Evolutionary conservation across 2,797 vertebrate genomes (phyloP).

Genomic region (Gambelia wislizenii): DNA sequence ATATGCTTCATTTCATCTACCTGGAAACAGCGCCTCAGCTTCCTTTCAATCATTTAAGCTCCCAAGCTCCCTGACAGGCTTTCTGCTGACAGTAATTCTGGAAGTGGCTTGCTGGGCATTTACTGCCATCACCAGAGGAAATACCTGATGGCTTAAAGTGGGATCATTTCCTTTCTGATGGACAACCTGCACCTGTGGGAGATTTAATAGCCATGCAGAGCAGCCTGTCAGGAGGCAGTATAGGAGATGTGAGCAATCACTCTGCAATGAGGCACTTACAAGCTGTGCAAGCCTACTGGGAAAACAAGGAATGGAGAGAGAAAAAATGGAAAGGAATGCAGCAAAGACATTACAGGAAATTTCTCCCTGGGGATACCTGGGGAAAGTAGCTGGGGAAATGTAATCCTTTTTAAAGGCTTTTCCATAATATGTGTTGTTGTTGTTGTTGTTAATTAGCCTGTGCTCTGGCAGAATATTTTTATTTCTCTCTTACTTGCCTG

Average conservation of each 20-base stretch:
- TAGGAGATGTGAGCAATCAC: slow-evolving; percentile 11
- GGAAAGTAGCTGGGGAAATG: rapidly evolving
- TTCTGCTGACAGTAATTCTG: slow-evolving; percentile 72
- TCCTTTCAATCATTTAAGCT: slow-evolving; percentile 74
- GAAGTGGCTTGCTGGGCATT: slow-evolving; percentile 52
- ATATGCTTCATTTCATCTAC: slow-evolving; percentile 62
- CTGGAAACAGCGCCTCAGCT: slow-evolving; percentile 66
- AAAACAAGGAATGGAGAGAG: neutral
- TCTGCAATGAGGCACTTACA: neutral
- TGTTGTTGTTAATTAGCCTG: neutral
- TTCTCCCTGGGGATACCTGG: slow-evolving; percentile 1
- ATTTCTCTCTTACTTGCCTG: neutral
- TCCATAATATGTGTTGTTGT: neutral
- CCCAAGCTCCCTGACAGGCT: slow-evolving; percentile 71
- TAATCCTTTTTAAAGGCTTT: neutral
- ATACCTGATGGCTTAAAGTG: slow-evolving; percentile 74
- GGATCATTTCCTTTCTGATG: slow-evolving; percentile 76
- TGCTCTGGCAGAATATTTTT: neutral
- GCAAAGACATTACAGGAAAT: neutral
- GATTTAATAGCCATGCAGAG: slow-evolving; percentile 53
- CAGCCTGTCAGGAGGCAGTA: slow-evolving; percentile 24
- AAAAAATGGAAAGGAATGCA: neutral
- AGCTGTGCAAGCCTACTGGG: slow-evolving; percentile 11
- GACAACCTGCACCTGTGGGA: slow-evolving; percentile 72
- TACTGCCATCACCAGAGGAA: slow-evolving; percentile 71